Percentiles rank a stretch among this genome's conserved stretches.
Evolutionary conservation across 2,797 vertebrate species (phyloP).

Genomic region (Danio kyathit): DNA sequence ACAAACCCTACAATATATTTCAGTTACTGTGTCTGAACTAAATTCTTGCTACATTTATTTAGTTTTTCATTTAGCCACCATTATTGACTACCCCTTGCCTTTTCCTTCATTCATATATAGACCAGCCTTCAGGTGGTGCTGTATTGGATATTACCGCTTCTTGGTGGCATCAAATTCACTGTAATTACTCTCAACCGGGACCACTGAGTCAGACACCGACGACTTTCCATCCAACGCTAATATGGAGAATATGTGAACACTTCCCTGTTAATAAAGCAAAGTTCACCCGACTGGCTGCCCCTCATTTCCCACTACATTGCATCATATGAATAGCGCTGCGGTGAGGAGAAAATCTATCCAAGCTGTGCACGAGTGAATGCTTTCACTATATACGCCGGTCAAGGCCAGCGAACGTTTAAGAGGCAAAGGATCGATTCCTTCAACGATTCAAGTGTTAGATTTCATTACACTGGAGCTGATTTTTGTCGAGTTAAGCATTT

Average conservation of each 20-base stretch:
- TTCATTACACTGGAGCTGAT: constrained; percentile 70
- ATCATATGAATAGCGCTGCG: constrained; percentile 21
- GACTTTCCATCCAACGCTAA: constrained; percentile 74
- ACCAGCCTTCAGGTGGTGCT: constrained; percentile 70
- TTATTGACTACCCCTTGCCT: constrained; percentile 63
- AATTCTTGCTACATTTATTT: too few relatives aligned
- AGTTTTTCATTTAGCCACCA: background rate
- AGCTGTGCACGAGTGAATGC: background rate
- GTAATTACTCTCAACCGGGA: constrained; percentile 69
- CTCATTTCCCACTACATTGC: constrained; percentile 33
- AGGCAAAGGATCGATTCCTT: constrained; percentile 30
- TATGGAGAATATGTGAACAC: constrained; percentile 75
- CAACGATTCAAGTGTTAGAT: constrained; percentile 62
- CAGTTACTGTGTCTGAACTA: too few relatives aligned
- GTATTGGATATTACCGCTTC: constrained; percentile 66
- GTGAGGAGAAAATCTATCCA: constrained; percentile 1
- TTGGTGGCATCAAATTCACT: constrained; percentile 66
- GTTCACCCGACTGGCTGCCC: constrained; percentile 59
- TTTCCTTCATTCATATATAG: constrained; percentile 73
- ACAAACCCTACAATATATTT: too few relatives aligned
- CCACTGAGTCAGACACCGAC: constrained; percentile 67
- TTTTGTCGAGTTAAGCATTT: constrained; percentile 75
- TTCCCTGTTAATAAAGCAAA: constrained; percentile 67
- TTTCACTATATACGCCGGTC: constrained; percentile 61
- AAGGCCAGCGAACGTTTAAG: constrained; percentile 58